Evolutionary conservation across 2,113 vertebrate species (phyloP).

Genomic region (Heptranchias perlo): DNA sequence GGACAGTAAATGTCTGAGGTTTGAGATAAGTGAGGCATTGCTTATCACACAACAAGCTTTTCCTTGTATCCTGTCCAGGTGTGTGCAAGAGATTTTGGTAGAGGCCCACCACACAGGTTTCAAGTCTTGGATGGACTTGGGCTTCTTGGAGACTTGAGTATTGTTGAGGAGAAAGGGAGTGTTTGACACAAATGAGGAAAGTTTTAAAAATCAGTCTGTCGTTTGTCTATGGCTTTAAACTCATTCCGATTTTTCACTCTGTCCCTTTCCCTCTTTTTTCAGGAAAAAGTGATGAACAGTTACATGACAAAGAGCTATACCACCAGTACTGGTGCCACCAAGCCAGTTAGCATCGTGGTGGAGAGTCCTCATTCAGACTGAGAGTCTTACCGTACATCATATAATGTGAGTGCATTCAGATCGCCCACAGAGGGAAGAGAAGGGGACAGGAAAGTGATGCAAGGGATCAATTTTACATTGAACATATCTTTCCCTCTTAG

Average conservation of each 20-base stretch:
- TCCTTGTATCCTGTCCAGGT: too few relatives aligned
- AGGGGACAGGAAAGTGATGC: too few relatives aligned
- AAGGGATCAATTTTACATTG: too few relatives aligned
- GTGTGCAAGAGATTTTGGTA: too few relatives aligned
- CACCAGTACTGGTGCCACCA: not conserved
- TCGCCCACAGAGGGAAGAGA: too few relatives aligned
- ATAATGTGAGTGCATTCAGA: not conserved
- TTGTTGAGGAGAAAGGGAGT: not conserved
- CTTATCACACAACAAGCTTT: too few relatives aligned
- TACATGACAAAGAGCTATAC: not conserved
- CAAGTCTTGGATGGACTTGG: not conserved
- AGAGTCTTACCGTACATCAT: not conserved
- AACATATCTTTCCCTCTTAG: too few relatives aligned
- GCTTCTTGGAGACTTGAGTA: not conserved
- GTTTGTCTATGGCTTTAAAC: not conserved
- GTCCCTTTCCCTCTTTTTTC: not conserved
- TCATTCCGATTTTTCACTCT: too few relatives aligned
- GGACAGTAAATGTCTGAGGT: too few relatives aligned
- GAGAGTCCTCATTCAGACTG: slow-evolving; percentile 20
- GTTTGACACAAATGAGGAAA: not conserved
- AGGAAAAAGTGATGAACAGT: slow-evolving; percentile 18
- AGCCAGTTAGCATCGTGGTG: slow-evolving; percentile 6
- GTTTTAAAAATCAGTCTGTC: not conserved
- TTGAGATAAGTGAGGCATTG: too few relatives aligned
- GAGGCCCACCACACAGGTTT: not conserved